These are phyloP conservation scores for Thysanoteuthis rhombus DNA, from an alignment of 2,888 invertebrate genomes.

Conservation along the genomic window DNA sequence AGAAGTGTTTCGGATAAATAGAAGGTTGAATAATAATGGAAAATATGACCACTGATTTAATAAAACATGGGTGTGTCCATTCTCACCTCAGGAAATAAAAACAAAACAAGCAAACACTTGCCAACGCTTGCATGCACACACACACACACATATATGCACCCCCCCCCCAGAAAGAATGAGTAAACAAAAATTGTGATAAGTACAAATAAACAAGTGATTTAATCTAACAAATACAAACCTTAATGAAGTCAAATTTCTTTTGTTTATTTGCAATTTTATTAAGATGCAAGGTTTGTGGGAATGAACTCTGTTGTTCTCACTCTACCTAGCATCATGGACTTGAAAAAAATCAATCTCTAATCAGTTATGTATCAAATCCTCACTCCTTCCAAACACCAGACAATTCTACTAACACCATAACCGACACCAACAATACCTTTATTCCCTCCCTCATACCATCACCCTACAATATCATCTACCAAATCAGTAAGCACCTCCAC, in stretches of 20 bases:
- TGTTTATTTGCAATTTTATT: neutral
- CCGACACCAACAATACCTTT: neutral
- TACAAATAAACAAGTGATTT: neutral
- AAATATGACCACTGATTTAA: too few relatives aligned
- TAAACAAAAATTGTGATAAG: neutral
- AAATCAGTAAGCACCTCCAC: neutral
- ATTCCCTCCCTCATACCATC: neutral
- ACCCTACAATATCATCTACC: neutral
- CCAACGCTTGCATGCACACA: too few relatives aligned
- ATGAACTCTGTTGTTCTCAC: neutral
- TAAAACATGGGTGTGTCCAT: too few relatives aligned
- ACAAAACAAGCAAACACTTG: neutral
- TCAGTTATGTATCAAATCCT: neutral
- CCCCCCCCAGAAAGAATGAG: neutral
- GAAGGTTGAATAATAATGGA: too few relatives aligned
- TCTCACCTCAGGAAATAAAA: too few relatives aligned
- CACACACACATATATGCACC: too few relatives aligned
- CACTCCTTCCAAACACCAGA: neutral
- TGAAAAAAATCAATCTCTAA: neutral
- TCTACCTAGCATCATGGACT: neutral
- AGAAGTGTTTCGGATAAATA: too few relatives aligned
- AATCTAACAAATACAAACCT: neutral
- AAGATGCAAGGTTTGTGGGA: neutral
- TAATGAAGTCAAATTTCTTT: neutral
- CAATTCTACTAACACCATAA: neutral